Evolutionary conservation across 1,140 invertebrate species (phyloP), one percentile per base, ranked within the genome.

Genomic region (Cydia strobilella): DNA sequence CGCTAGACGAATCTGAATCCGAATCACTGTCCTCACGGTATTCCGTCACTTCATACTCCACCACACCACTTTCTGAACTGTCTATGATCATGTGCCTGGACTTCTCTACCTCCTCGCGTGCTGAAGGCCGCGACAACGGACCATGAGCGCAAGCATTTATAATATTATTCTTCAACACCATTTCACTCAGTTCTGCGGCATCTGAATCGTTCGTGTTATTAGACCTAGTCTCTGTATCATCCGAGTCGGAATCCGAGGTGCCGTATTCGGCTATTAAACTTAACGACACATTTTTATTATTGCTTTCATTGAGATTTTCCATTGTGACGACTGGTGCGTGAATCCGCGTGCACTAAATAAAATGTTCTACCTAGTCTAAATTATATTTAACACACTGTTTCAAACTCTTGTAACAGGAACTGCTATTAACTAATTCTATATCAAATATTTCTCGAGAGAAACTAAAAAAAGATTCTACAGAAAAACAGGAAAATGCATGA

Each of bases 141-240:
- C 92, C 92, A 76, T 93, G 92, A 63, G 89, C 88, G 79, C 90
- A 92, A 23, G 92, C 90, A 74, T 93, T 93, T 74, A 93, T 93
- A 65, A 93, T 92, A 74, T 93, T 93, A 84, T 93, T 92, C 74
- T 93, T 92, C 65, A 92, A 83, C 31, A 93, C 92, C 90, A 93
- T 92, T 77, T 92, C 90, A 83, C 87, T 92, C 10, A 91, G 80
- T 76, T 93, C 88, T 71, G 86, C 82, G 3, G 86, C 77, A 73
- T 91, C 90, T 1, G 89, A 91, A 77, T 91, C 90, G 66, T 89
- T 86, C n/a, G 84, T 84, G 76, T 87, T 82, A 66, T 87, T 88
- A 1, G 87, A 88, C 72, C 76, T 79, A 5, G 82, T 87, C 35
- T 90, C 87, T 45, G 84, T 86, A 71, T 90, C 86, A 31, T 90